Conservation (phyloP, 2,113 vertebrate species). For the Azemiops feae region DNA sequence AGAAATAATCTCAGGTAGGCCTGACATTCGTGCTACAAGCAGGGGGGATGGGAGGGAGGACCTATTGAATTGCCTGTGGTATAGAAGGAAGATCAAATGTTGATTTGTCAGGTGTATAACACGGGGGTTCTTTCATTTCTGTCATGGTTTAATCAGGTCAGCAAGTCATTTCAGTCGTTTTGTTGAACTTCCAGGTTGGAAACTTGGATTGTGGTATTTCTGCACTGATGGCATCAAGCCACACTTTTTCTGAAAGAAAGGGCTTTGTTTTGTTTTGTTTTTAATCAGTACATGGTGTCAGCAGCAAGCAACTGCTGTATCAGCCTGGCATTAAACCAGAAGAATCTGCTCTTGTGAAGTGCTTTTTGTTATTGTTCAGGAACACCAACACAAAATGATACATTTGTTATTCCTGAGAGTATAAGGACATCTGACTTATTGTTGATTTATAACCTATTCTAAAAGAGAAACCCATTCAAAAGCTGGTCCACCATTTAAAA, state of each 20-base stretch:
- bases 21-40: not conserved
- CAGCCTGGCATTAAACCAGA: not conserved
- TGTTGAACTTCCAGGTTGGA: not conserved
- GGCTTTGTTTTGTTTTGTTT: not conserved
- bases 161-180: constrained; percentile 17
- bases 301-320: not conserved
- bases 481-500: not conserved
- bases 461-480: not conserved
- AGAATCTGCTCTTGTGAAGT: not conserved
- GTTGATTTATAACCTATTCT: not conserved
- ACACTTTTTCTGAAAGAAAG: not conserved
- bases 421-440: not conserved
- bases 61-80: not conserved
- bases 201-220: not conserved
- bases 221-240: constrained; percentile 9
- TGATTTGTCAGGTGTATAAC: constrained; percentile 22
- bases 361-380: not conserved
- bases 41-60: not conserved
- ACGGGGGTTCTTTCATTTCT: not conserved
- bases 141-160: constrained; percentile 24
- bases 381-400: not conserved
- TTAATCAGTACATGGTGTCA: not conserved
- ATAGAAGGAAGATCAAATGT: constrained; percentile 12
- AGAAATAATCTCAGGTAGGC: constrained; percentile 3
- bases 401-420: not conserved